Percentiles rank a stretch among this genome's conserved stretches.
These are phyloP conservation scores for Lepidostoma basale DNA, from an alignment of 1,140 invertebrate genomes.

Conservation along the genomic window DNA sequence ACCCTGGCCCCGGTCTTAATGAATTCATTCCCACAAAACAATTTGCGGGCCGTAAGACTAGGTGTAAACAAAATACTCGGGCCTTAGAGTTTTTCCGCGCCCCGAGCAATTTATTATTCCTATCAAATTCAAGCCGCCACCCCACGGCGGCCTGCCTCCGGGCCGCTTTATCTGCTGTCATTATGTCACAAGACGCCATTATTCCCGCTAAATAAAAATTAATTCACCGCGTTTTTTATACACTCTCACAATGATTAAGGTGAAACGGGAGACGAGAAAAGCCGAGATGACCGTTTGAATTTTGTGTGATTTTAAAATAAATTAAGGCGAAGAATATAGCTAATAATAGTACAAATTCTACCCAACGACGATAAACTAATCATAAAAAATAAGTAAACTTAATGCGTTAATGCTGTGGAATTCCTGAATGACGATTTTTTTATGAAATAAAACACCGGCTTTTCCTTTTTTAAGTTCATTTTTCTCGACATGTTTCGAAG, in stretches of 20 bases:
- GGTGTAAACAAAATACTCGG: slow-evolving; percentile 33
- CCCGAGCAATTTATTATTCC: slow-evolving; percentile 25
- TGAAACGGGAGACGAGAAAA: background rate
- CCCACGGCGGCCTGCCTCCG: too few relatives aligned
- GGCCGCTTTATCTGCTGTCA: slow-evolving; percentile 22
- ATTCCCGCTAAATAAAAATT: background rate
- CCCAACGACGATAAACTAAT: too few relatives aligned
- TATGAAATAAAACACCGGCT: too few relatives aligned
- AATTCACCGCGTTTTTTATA: background rate
- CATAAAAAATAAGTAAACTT: too few relatives aligned
- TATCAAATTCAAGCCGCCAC: slow-evolving; percentile 19
- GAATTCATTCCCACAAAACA: slow-evolving; percentile 40
- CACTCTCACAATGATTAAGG: background rate
- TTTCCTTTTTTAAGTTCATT: too few relatives aligned
- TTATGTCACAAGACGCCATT: slow-evolving; percentile 12
- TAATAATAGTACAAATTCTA: too few relatives aligned
- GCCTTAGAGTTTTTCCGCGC: background rate
- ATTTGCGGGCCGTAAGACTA: slow-evolving; percentile 32
- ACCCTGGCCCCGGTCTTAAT: slow-evolving; percentile 24
- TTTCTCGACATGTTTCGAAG: too few relatives aligned
- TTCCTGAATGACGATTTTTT: too few relatives aligned
- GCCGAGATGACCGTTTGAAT: background rate
- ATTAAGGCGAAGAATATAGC: too few relatives aligned
- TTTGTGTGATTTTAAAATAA: too few relatives aligned
- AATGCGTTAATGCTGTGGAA: too few relatives aligned